These are phyloP conservation scores for Dreissena polymorpha DNA, from an alignment of 1,140 invertebrate species.

Conservation along the genomic window DNA sequence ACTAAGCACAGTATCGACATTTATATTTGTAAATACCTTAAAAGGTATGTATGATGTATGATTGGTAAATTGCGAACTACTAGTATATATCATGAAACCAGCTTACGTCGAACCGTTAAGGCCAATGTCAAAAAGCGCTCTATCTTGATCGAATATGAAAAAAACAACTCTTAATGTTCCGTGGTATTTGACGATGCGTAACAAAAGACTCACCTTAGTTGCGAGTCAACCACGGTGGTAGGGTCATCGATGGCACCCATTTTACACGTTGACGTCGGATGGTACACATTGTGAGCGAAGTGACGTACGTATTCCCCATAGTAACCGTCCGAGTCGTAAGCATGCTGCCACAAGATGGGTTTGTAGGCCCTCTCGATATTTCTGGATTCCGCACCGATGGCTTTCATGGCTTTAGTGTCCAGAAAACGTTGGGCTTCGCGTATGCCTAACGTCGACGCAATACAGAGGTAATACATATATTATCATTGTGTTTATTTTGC, in stretches of 20 bases:
- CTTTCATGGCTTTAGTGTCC: conserved; percentile 20
- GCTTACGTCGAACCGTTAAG: too few species aligned
- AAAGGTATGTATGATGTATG: too few species aligned
- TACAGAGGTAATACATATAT: background rate
- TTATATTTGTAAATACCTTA: too few species aligned
- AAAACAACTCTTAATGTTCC: too few species aligned
- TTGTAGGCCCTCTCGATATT: background rate
- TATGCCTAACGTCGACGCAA: conserved; percentile 4
- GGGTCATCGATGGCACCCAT: conserved; percentile 94
- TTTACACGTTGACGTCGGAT: conserved; percentile 93
- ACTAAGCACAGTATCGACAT: too few species aligned
- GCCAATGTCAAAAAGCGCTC: too few species aligned
- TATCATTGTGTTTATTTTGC: background rate
- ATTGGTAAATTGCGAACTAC: too few species aligned
- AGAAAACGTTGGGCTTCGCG: background rate
- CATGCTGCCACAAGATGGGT: conserved; percentile 22
- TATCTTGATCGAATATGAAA: too few species aligned
- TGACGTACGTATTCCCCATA: conserved; percentile 72
- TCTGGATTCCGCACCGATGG: conserved; percentile 2
- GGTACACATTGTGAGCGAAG: conserved; percentile 86
- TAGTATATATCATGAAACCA: too few species aligned
- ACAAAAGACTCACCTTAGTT: conserved; percentile 78
- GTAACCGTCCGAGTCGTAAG: conserved; percentile 68
- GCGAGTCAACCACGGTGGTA: conserved; percentile 92
- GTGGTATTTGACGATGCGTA: too few species aligned